Conservation (phyloP, 2,797 vertebrate genomes). For the Epinephelus coioides region DNA sequence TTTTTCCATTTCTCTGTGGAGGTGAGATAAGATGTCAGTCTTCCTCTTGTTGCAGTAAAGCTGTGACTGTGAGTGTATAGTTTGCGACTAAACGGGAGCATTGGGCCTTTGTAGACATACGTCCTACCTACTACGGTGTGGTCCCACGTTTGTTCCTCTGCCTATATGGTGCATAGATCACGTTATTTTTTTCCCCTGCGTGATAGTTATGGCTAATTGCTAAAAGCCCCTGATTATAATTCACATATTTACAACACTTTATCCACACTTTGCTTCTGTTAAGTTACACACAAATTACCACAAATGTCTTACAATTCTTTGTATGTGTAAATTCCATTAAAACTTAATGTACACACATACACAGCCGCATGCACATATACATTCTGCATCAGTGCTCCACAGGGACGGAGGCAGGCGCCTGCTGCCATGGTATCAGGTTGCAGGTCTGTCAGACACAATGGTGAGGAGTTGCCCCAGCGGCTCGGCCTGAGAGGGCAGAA, state of each 20-base stretch:
- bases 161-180: conserved; percentile 13
- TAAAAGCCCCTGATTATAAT: background rate
- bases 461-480: conserved; percentile 78
- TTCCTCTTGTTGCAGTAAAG: conserved; percentile 68
- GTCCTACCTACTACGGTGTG: conserved; percentile 12
- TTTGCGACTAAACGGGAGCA: conserved; percentile 58
- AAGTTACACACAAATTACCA: background rate
- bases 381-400: conserved; percentile 62
- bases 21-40: conserved; percentile 78
- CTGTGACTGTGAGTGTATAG: conserved; percentile 53
- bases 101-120: conserved; percentile 46
- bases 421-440: conserved; percentile 77
- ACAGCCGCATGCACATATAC: conserved; percentile 37
- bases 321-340: conserved; percentile 1
- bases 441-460: conserved; percentile 82
- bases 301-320: conserved; percentile 7
- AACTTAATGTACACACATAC: conserved; percentile 13
- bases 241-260: conserved; percentile 3
- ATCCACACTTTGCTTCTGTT: background rate
- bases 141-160: conserved; percentile 29
- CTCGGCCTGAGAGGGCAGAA: conserved; percentile 77
- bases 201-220: conserved; percentile 5
- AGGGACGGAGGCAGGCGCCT: conserved; percentile 74
- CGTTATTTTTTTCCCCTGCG: conserved; percentile 11
- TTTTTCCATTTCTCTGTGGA: conserved; percentile 75